Evolutionary conservation across 2,113 vertebrate species (phyloP), one percentile per base, ranked within the genome.

Genomic region (Prunella himalayana): DNA sequence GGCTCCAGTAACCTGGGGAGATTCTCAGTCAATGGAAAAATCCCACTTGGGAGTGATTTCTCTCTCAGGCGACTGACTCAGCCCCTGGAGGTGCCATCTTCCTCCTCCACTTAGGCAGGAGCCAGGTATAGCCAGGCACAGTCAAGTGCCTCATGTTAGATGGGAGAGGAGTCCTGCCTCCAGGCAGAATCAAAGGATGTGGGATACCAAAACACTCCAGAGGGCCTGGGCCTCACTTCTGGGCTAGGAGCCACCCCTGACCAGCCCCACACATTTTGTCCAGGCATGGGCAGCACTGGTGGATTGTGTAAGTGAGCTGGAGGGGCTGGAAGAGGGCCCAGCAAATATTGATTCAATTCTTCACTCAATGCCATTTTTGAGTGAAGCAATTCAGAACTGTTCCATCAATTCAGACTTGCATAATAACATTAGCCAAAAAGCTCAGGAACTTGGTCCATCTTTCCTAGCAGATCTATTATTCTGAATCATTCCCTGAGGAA

Each of bases 381-480:
- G 73, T 64, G 73, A 90, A 93, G 59, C 61, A 73, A 93, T 95
- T 93, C 86, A 66, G 75, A 94, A 66, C 50, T 20, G 27, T 73
- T 73, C 51, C 81, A 77, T 95, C 81, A 73, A 10, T 85, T 81
- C 56, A 70, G 82, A 72, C 39, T 63, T 27, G 31, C 1, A 2
- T 86, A 84, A 92, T 42, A 71, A 69, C 33, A 73, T 92, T 27
- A 94, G 49, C 72, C 33, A 53, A 71, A 82, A 54, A 88, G 30
- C 15, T 33, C 69, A 50, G 86, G 45, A 90, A 54, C 57, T 33
- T 16, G 15, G 65, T 71, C 57, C 31, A 11, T 64, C 42, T 83
- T 84, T 78, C 30, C 53, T 66, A 78, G 51, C 25, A 92, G 80
- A 72, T 63, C 53, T 15, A 61, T 96, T 92, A 76, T 78, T 76